Percentiles rank a stretch among this genome's conserved stretches.
These are phyloP conservation scores for Aythya baeri DNA, from an alignment of 2,113 vertebrate genomes.

Conservation along the genomic window DNA sequence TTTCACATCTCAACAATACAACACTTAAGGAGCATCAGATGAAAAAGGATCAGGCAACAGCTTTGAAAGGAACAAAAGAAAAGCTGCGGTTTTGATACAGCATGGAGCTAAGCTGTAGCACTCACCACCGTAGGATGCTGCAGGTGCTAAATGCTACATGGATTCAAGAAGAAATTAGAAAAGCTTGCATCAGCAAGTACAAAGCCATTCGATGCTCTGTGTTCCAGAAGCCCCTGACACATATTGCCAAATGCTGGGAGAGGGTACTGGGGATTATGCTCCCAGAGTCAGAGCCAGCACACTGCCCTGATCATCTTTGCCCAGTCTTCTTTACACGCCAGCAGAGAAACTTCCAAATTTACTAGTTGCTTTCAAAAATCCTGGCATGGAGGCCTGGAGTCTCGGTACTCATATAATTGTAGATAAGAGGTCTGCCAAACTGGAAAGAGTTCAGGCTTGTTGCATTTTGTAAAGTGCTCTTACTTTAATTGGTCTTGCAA, in stretches of 20 bases:
- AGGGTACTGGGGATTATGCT: background rate
- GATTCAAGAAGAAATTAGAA: background rate
- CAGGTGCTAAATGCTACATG: background rate
- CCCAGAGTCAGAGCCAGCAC: background rate
- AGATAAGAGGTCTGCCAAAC: background rate
- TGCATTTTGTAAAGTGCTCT: background rate
- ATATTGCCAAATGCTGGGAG: background rate
- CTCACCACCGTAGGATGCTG: background rate
- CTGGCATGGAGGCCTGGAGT: background rate
- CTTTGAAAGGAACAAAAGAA: background rate
- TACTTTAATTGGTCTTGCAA: background rate
- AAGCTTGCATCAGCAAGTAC: background rate
- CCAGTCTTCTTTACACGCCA: background rate
- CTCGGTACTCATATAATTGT: background rate
- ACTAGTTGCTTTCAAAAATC: background rate
- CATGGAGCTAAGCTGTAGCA: background rate
- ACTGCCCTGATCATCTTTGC: no score
- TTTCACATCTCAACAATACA: background rate
- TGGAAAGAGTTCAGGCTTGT: background rate
- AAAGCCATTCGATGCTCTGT: background rate
- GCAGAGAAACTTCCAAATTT: background rate
- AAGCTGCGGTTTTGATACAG: background rate
- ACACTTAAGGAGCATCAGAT: background rate
- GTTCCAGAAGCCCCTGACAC: background rate
- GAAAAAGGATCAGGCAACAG: background rate